Percentiles rank a stretch among this genome's conserved stretches.
phyloP scores from a whole-genome alignment of 1,140 invertebrate species.

The Ylistrum balloti region DNA sequence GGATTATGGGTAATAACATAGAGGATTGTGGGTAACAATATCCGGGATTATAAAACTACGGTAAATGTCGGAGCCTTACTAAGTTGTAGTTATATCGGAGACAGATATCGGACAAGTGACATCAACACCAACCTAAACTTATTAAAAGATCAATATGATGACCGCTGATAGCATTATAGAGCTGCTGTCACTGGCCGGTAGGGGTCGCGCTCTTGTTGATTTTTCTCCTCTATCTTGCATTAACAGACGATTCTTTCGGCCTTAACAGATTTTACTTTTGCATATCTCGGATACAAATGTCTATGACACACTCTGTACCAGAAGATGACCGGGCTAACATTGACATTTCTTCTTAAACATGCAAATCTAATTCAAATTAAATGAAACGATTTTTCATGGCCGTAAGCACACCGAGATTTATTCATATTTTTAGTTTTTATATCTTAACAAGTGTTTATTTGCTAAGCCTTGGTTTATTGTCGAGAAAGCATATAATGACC shows the following conservation, averaged over 20 bases:
- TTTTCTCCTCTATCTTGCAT: neutral
- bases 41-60: neutral
- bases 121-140: neutral
- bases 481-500: too few relatives aligned
- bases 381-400: too few relatives aligned
- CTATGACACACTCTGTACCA: too few relatives aligned
- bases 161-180: neutral
- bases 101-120: neutral
- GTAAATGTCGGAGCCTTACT: neutral
- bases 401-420: too few relatives aligned
- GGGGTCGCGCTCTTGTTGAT: neutral
- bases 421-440: too few relatives aligned
- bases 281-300: neutral
- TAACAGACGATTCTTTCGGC: neutral
- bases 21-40: neutral
- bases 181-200: neutral
- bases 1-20: constrained; percentile 16
- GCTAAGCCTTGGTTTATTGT: too few relatives aligned
- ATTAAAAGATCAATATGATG: neutral
- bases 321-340: too few relatives aligned
- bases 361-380: too few relatives aligned
- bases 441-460: too few relatives aligned
- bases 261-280: neutral
- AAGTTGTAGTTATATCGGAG: neutral
- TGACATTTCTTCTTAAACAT: too few relatives aligned